Conservation (phyloP, 1,140 invertebrate species). For the Brachionus plicatilis region DNA sequence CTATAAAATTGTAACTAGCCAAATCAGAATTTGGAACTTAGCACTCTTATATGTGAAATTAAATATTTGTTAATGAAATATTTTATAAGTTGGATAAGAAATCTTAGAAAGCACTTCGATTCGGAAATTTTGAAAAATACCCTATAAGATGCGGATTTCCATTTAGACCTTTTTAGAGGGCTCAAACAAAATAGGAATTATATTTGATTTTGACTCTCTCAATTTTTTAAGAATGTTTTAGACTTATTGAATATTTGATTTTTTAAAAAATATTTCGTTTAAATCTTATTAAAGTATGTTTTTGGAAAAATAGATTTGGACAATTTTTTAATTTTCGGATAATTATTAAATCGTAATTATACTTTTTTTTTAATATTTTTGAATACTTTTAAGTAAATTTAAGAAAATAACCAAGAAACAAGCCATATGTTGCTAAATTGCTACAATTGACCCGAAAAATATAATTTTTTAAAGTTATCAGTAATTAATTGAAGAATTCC, state of each 20-base stretch:
- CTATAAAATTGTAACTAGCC: not conserved
- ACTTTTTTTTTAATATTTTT: not conserved
- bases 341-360: too few species aligned
- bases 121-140: not conserved
- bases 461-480: not conserved
- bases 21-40: not conserved
- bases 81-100: not conserved
- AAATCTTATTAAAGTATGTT: too few species aligned
- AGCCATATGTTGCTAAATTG: not conserved
- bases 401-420: not conserved
- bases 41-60: not conserved
- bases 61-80: not conserved
- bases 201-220: too few species aligned
- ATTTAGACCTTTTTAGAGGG: not conserved
- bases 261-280: too few species aligned
- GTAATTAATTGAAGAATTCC: not conserved
- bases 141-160: not conserved
- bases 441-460: not conserved
- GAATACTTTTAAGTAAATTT: not conserved
- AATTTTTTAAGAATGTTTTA: too few species aligned
- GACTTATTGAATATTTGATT: too few species aligned
- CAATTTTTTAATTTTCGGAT: too few species aligned
- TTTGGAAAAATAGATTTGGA: too few species aligned
- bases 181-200: too few species aligned
- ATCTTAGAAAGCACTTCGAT: not conserved